A percentile compares a stretch with the other conserved stretches of the same genome.
Evolutionary conservation across 1,140 invertebrate species (phyloP).

Genomic region (Nasonia longicornis): DNA sequence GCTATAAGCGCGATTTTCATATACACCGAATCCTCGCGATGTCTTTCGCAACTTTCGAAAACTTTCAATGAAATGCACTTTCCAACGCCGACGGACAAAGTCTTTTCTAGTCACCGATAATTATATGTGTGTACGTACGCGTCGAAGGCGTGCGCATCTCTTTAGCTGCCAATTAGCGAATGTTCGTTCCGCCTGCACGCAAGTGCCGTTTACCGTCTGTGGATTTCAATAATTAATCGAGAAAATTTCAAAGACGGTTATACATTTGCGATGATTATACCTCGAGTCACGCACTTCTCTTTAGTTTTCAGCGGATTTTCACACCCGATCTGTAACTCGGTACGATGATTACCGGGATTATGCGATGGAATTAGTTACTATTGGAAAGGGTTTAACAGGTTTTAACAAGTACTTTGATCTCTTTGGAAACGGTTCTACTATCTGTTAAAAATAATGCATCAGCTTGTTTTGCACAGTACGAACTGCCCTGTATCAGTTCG

Average conservation of each 20-base stretch:
- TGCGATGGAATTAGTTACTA: too few species aligned
- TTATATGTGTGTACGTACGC: neutral
- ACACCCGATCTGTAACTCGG: neutral
- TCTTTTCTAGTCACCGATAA: neutral
- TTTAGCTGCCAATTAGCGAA: neutral
- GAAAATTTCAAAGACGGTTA: neutral
- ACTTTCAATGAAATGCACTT: slow-evolving; percentile 24
- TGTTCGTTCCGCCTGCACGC: neutral
- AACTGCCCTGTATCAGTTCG: too few species aligned
- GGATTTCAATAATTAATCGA: slow-evolving; percentile 14
- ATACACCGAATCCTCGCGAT: neutral
- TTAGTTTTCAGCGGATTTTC: neutral
- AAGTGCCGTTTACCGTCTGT: neutral
- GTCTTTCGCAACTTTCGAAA: neutral
- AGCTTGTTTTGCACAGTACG: too few species aligned
- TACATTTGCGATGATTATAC: neutral
- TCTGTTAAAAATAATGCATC: too few species aligned
- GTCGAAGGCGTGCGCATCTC: neutral
- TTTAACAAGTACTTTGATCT: neutral
- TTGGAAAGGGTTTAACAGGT: too few species aligned
- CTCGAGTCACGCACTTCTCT: neutral
- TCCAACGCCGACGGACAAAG: neutral
- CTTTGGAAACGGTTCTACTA: neutral
- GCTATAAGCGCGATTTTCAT: too few species aligned
- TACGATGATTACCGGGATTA: neutral